Percentiles rank a stretch among this genome's conserved stretches.
Evolutionary conservation across 2,797 vertebrate genomes (phyloP).

Genomic region (Intellagama lesueurii): DNA sequence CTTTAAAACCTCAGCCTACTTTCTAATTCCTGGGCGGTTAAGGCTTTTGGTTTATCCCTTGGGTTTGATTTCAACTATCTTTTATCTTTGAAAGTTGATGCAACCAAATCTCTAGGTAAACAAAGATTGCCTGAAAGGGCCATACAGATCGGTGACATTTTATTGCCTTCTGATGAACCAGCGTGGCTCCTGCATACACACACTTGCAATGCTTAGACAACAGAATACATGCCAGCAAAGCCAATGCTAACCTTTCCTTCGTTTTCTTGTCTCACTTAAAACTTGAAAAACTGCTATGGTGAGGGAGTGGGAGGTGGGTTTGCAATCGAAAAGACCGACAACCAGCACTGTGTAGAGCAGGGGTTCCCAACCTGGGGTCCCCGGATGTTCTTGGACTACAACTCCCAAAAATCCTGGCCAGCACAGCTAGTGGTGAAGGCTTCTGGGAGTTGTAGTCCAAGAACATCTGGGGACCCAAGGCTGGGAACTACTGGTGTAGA

Average conservation of each 20-base stretch:
- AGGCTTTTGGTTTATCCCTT: neutral
- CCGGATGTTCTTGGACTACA: no score
- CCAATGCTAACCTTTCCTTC: neutral
- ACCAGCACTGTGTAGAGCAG: no score
- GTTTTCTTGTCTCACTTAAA: neutral
- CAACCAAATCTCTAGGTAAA: conserved; percentile 21
- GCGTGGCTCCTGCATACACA: no score
- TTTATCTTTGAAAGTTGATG: conserved; percentile 22
- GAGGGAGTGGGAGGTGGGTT: neutral
- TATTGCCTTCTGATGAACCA: neutral
- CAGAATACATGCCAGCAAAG: neutral
- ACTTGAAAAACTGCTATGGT: no score
- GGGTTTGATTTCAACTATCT: neutral
- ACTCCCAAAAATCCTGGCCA: no score
- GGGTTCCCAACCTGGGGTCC: no score
- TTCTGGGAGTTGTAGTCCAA: no score
- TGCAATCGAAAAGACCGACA: no score
- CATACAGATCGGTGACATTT: neutral
- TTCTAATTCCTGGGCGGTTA: neutral
- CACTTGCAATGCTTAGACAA: neutral
- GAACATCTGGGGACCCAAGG: no score
- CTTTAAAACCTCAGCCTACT: neutral
- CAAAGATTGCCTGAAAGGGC: conserved; percentile 11
- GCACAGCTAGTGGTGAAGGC: no score
- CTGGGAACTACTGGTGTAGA: no score